Percentiles rank a stretch among this genome's conserved stretches.
Conservation (phyloP, 2,888 invertebrate species). For the Cephus rjabovi region DNA sequence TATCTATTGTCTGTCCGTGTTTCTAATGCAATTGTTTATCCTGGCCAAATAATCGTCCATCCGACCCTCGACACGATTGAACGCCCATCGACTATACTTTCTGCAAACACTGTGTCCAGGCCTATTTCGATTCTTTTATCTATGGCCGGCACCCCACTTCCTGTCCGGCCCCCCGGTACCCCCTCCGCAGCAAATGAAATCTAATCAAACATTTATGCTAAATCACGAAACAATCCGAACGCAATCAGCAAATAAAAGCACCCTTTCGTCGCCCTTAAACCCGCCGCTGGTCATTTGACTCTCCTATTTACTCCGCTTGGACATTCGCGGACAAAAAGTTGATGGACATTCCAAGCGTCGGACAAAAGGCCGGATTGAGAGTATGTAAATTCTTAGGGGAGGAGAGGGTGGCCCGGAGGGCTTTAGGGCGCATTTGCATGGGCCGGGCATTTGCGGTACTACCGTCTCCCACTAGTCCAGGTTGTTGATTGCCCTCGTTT, state of each 20-base stretch:
- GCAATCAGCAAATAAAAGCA: slow-evolving; percentile 66
- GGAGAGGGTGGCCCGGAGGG: slow-evolving; percentile 27
- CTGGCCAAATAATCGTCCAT: neutral
- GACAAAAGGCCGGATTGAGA: slow-evolving; percentile 59
- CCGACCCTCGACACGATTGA: slow-evolving; percentile 37
- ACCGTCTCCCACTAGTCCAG: slow-evolving; percentile 32
- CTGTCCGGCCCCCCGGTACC: slow-evolving; percentile 31
- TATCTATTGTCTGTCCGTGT: neutral
- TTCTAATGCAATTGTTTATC: neutral
- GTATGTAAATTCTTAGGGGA: slow-evolving; percentile 63
- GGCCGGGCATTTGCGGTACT: slow-evolving; percentile 59
- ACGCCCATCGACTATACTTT: slow-evolving; percentile 47
- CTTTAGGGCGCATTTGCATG: slow-evolving; percentile 60
- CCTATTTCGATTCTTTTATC: slow-evolving; percentile 17
- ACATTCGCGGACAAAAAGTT: slow-evolving; percentile 62
- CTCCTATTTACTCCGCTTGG: slow-evolving; percentile 61
- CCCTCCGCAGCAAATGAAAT: slow-evolving; percentile 41
- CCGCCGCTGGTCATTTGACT: slow-evolving; percentile 65
- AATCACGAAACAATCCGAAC: slow-evolving; percentile 67
- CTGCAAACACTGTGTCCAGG: slow-evolving; percentile 41
- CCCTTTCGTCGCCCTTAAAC: slow-evolving; percentile 56
- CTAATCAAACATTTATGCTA: slow-evolving; percentile 68
- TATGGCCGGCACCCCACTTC: slow-evolving; percentile 19
- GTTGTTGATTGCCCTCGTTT: slow-evolving; percentile 64
- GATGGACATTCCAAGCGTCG: slow-evolving; percentile 64